These are phyloP conservation scores for Oxygymnocypris stewartii DNA, from an alignment of 2,113 vertebrate genomes.

Conservation along the genomic window DNA sequence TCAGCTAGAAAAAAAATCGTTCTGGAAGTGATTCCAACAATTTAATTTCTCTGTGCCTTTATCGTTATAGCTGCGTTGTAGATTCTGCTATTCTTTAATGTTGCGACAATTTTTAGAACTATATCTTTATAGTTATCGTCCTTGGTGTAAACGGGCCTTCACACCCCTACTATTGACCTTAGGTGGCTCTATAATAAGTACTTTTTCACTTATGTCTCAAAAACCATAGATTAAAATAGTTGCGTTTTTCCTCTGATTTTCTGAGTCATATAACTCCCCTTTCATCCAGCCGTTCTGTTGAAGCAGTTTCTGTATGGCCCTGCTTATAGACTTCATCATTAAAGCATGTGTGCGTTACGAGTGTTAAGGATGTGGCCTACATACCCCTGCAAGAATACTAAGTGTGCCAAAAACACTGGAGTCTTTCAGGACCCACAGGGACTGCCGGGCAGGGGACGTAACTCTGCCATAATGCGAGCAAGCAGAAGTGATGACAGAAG, in stretches of 20 bases:
- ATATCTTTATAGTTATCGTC: too few relatives aligned
- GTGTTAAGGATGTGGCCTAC: slow-evolving; percentile 40
- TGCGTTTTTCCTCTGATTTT: background rate
- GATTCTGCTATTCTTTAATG: too few relatives aligned
- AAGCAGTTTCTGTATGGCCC: background rate
- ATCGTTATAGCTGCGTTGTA: too few relatives aligned
- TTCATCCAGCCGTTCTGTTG: background rate
- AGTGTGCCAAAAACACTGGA: slow-evolving; percentile 67
- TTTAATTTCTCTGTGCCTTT: too few relatives aligned
- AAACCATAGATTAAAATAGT: background rate
- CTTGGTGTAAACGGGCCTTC: too few relatives aligned
- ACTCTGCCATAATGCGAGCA: slow-evolving; percentile 60
- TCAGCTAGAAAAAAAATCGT: too few relatives aligned
- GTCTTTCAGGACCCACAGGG: slow-evolving; percentile 67
- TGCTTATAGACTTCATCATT: background rate
- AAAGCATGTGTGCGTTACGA: background rate
- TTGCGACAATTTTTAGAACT: too few relatives aligned
- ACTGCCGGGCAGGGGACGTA: slow-evolving; percentile 51
- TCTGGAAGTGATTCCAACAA: too few relatives aligned
- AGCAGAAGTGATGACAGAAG: slow-evolving; percentile 62
- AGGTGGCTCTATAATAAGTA: background rate
- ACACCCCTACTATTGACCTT: too few relatives aligned
- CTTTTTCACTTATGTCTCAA: background rate
- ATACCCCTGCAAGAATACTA: slow-evolving; percentile 66
- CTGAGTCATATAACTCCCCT: background rate